Conservation (phyloP, 2,888 invertebrate species). For the Drosophila pegasa region DNA sequence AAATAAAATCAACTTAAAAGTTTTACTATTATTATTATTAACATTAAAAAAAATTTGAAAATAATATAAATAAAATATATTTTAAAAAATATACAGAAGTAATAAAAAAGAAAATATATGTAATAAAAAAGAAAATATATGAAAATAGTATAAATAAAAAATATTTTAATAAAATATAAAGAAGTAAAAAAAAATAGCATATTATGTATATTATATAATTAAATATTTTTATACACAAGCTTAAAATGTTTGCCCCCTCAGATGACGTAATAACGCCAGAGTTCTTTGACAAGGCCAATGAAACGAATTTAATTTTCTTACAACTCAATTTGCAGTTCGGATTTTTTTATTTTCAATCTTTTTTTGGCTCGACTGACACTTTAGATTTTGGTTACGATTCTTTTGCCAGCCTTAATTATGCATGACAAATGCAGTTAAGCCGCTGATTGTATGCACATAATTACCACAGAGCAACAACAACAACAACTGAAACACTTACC, state of each 20-base stretch:
- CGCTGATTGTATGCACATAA: constrained; percentile 77
- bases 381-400: constrained; percentile 56
- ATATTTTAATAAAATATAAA: too few species aligned
- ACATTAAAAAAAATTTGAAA: too few species aligned
- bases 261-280: constrained; percentile 5
- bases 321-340: constrained; percentile 23
- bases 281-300: neutral
- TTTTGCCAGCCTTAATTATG: constrained; percentile 67
- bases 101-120: too few species aligned
- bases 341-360: neutral
- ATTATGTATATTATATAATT: too few species aligned
- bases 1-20: too few species aligned
- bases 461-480: constrained; percentile 49
- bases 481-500: constrained; percentile 44
- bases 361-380: constrained; percentile 26
- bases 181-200: too few species aligned
- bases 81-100: too few species aligned
- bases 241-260: neutral
- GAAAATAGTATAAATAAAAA: too few species aligned
- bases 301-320: constrained; percentile 10
- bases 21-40: too few species aligned
- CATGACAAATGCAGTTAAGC: constrained; percentile 73
- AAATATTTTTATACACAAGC: neutral
- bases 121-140: too few species aligned
- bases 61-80: too few species aligned